These are phyloP conservation scores for Crossocerus cetratus DNA, from an alignment of 2,888 invertebrate genomes.

Conservation along the genomic window DNA sequence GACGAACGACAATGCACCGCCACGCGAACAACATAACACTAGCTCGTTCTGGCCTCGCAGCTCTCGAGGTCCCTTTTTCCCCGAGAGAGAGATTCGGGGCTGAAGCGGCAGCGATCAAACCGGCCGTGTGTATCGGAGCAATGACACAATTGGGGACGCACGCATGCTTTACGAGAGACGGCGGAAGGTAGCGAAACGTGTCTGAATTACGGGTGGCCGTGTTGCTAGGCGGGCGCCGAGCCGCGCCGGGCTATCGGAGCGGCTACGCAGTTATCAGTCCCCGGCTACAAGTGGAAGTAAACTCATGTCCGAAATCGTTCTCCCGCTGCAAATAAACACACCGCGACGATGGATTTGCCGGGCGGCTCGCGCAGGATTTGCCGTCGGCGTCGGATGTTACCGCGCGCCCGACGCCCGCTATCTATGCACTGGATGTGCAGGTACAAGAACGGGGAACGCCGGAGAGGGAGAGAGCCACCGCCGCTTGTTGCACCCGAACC, in stretches of 20 bases:
- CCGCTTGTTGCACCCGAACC: conserved; percentile 53
- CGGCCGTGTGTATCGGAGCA: no score
- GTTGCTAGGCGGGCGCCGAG: background rate
- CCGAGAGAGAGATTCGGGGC: background rate
- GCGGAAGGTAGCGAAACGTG: background rate
- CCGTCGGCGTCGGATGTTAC: conserved; percentile 11
- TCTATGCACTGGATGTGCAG: conserved; percentile 30
- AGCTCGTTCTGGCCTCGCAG: no score
- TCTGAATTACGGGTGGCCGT: conserved; percentile 12
- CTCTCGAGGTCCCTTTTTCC: no score
- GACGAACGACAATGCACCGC: no score
- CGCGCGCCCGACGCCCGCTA: background rate
- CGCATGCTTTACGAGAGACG: background rate
- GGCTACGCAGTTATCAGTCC: no score
- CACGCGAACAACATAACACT: no score
- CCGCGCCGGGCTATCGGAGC: no score
- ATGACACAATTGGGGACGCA: background rate
- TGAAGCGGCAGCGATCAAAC: no score
- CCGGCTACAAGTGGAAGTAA: background rate
- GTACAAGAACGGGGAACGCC: conserved; percentile 22
- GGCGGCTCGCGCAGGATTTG: conserved; percentile 1
- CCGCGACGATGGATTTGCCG: background rate
- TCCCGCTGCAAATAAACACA: conserved; percentile 6
- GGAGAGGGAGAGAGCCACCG: conserved; percentile 47
- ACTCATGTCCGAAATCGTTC: conserved; percentile 1